Conservation (phyloP, 2,113 vertebrate species). For the Oreocharis arfaki region DNA sequence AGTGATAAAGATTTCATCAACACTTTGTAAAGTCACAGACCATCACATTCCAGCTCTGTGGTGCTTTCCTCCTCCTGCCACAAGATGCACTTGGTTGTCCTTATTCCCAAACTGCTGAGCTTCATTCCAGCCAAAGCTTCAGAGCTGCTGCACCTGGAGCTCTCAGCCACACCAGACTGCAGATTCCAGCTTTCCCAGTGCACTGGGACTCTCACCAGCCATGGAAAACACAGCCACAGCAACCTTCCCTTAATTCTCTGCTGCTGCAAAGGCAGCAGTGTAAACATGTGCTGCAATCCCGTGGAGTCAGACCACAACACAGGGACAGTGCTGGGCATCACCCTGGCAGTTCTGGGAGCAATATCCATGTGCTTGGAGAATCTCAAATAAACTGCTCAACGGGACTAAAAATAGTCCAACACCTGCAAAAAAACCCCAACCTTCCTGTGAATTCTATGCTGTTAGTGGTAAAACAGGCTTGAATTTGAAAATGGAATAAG, state of each 20-base stretch:
- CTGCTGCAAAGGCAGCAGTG: neutral
- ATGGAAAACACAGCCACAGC: slow-evolving; percentile 2
- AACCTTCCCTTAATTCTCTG: slow-evolving; percentile 16
- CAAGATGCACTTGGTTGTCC: neutral
- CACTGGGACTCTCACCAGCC: neutral
- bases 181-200: neutral
- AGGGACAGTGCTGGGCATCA: neutral
- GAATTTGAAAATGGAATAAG: neutral
- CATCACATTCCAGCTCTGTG: neutral
- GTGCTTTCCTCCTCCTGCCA: neutral
- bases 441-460: neutral
- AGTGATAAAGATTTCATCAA: neutral
- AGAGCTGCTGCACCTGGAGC: neutral
- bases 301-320: neutral
- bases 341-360: neutral
- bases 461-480: neutral
- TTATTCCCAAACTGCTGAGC: neutral
- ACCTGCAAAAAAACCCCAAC: neutral
- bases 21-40: neutral
- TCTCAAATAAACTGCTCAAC: neutral
- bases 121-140: neutral
- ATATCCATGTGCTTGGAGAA: neutral
- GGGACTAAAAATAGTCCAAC: neutral
- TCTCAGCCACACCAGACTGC: neutral
- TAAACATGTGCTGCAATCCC: neutral